A percentile compares a stretch with the other conserved stretches of the same genome.
These are phyloP conservation scores for Apeltes quadracus DNA, from an alignment of 2,113 vertebrate genomes.

Conservation along the genomic window DNA sequence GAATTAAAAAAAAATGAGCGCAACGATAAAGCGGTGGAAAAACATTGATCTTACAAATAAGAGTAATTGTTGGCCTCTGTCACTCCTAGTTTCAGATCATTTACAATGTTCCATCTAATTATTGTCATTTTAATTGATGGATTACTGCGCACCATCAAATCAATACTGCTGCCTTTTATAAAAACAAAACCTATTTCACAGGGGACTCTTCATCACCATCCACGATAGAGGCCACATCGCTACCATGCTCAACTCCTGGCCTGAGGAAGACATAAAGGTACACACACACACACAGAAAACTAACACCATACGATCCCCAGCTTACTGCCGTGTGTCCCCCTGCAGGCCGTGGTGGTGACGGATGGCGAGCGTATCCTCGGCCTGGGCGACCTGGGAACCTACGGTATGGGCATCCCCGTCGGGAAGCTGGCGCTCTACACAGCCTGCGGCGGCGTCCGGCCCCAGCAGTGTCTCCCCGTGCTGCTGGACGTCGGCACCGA, in stretches of 20 bases:
- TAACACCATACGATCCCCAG: background rate
- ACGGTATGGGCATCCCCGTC: slow-evolving; percentile 97
- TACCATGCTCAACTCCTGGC: slow-evolving; percentile 96
- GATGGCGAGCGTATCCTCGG: slow-evolving; percentile 97
- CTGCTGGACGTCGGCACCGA: slow-evolving; percentile 97
- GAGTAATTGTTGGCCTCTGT: too few relatives aligned
- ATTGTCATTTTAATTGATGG: too few relatives aligned
- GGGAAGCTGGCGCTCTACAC: slow-evolving; percentile 98
- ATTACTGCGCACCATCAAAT: background rate
- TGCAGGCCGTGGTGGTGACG: slow-evolving; percentile 95
- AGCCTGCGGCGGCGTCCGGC: slow-evolving; percentile 91
- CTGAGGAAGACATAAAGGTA: slow-evolving; percentile 95
- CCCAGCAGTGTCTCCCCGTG: slow-evolving; percentile 94
- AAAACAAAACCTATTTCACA: slow-evolving; percentile 60
- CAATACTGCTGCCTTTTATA: background rate
- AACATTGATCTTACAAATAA: too few relatives aligned
- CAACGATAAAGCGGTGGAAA: too few relatives aligned
- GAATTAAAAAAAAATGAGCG: too few relatives aligned
- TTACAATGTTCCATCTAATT: too few relatives aligned
- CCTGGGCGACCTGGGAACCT: slow-evolving; percentile 93
- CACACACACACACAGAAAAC: background rate
- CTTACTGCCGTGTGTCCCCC: background rate
- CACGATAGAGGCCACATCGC: slow-evolving; percentile 96
- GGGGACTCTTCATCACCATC: slow-evolving; percentile 96
- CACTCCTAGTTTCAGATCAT: too few relatives aligned